These are phyloP conservation scores for Wiebesia pumilae DNA, from an alignment of 1,140 invertebrate genomes.

Conservation along the genomic window DNA sequence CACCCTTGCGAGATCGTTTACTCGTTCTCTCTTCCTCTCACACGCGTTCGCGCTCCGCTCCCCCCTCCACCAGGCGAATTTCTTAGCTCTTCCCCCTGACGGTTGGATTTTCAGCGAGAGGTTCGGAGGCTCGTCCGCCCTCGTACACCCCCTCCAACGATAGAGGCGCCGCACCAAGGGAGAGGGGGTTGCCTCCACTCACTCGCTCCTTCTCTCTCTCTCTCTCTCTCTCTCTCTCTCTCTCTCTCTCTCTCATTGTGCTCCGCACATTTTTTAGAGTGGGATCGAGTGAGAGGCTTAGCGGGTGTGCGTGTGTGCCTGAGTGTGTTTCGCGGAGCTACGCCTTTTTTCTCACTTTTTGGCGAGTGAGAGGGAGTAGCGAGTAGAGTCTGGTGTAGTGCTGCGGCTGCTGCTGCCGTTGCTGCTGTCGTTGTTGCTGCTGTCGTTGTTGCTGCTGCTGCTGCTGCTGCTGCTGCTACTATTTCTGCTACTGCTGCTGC, in stretches of 20 bases:
- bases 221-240: background rate
- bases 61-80: background rate
- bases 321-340: constrained; percentile 16
- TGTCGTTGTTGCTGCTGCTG: too few relatives aligned
- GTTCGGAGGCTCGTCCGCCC: constrained; percentile 35
- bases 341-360: constrained; percentile 45
- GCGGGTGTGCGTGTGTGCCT: background rate
- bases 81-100: constrained; percentile 49
- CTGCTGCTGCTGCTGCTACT: constrained; percentile 24
- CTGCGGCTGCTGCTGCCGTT: constrained; percentile 11
- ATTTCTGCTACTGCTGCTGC: too few relatives aligned
- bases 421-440: too few relatives aligned
- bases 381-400: constrained; percentile 14
- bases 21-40: constrained; percentile 48
- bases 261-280: background rate
- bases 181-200: background rate
- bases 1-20: constrained; percentile 49
- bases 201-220: constrained; percentile 20
- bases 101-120: constrained; percentile 2
- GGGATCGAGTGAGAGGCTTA: constrained; percentile 4
- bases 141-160: constrained; percentile 50
- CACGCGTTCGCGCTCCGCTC: constrained; percentile 40
- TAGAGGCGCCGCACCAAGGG: constrained; percentile 30
- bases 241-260: too few relatives aligned
- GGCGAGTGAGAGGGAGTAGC: constrained; percentile 6